Evolutionary conservation across 1,140 invertebrate species (phyloP), one percentile per base, ranked within the genome.

Genomic region (Amphibalanus amphitrite): DNA sequence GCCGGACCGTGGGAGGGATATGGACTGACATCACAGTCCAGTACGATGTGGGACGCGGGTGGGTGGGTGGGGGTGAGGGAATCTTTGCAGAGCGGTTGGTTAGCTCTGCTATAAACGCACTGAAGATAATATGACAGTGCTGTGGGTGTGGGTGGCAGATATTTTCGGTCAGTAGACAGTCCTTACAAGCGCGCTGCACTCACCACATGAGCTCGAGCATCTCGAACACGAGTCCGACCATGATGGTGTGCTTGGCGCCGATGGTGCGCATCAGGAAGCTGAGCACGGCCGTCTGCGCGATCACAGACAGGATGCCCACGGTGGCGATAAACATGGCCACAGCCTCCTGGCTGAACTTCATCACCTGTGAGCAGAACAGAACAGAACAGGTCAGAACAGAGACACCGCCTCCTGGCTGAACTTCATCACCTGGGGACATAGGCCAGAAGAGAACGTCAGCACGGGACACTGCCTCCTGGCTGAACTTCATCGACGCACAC

Each of bases 301-400:
- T 85, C 38, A 99, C 97, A 76, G 96, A 98, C 72, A 98, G 84
- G 69, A 98, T 89, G 70, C 97, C 97, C 72, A 99, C 92, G 71
- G 96, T 87, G 72, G 95, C 97, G 78, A 99, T 98, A 82, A 97
- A 99, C 74, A 95, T 88, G 69, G 96, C 96, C 69, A 99, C 96
- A 85, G 93, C 91, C 77, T 93, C 86, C 73, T 89, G 89, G 76
- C 90, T 90, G 82, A 99, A 99, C 73, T 92, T 93, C 89, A 99
- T 96, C 75, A 97, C 83, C 87, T 88, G 78, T 80, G 79, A 76
- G 70, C 67, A 47, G 72, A 69, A 30, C 71, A 29, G 69, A 69
- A 67, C 67, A 76, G 73, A 38, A 15, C 4, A 6, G 15, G 33
- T 38, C 33, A 38, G 33, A 67, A n/a, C 40, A 28, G 29, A 23